phyloP scores from a whole-genome alignment of 2,113 vertebrate species.

The Syngnathus floridae region DNA sequence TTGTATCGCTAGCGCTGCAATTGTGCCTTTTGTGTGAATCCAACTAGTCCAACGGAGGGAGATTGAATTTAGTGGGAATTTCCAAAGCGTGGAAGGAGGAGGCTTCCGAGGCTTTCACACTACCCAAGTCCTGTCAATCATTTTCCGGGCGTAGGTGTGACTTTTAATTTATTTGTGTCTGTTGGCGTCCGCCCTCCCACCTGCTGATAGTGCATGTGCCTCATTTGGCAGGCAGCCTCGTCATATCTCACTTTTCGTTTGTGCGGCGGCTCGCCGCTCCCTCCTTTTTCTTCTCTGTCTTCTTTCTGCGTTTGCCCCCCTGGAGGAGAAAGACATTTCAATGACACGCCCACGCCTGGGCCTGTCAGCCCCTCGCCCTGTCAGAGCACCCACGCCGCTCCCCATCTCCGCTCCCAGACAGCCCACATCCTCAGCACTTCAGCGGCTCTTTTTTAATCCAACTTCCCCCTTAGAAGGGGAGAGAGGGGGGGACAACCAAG shows the following conservation, averaged over 20 bases:
- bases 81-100: slow-evolving; percentile 11
- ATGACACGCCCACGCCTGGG: slow-evolving; percentile 68
- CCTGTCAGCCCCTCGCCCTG: slow-evolving; percentile 68
- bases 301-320: slow-evolving; percentile 10
- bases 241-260: slow-evolving; percentile 57
- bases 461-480: slow-evolving; percentile 54
- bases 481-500: slow-evolving; percentile 36
- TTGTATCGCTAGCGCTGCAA: background rate
- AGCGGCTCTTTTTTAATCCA: slow-evolving; percentile 60
- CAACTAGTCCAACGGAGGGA: slow-evolving; percentile 4
- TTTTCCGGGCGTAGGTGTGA: slow-evolving; percentile 47
- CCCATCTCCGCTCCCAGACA: slow-evolving; percentile 52
- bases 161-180: slow-evolving; percentile 20
- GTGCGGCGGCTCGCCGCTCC: slow-evolving; percentile 25
- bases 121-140: slow-evolving; percentile 52
- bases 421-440: slow-evolving; percentile 63
- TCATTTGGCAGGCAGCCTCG: slow-evolving; percentile 57
- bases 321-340: slow-evolving; percentile 68
- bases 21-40: too few relatives aligned
- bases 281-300: slow-evolving; percentile 17
- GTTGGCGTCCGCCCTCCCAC: slow-evolving; percentile 16
- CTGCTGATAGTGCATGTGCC: slow-evolving; percentile 45
- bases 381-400: slow-evolving; percentile 62
- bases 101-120: slow-evolving; percentile 30
- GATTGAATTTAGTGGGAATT: background rate